Base-by-base conservation (phyloP, 2,888 invertebrate genomes). In the Oxycera nigricornis region DNA sequence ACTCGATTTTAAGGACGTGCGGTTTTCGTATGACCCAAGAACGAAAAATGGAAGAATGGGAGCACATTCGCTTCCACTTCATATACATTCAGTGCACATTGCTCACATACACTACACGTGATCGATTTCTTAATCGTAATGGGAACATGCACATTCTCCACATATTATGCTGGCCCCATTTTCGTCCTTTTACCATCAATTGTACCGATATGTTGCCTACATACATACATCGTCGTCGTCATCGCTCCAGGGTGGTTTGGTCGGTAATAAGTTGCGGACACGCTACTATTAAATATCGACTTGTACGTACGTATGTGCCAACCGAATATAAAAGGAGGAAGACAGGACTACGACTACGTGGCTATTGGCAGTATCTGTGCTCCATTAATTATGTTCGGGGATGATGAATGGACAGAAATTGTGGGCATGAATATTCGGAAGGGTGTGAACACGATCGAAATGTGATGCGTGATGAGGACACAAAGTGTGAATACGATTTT, bases 121-220 rank as follows among this genome's bases (percentile, higher is more conserved):
- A 70, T 70, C 70, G 70, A 70, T 52, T 70, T 70, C 70, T 70
- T 70, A 70, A 70, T 70, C 70, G 70, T 30, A 70, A 70, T 55
- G 70, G 70, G 31, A 35, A 52, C 52, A 55, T 70, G 67, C 50
- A 59, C 59, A 61, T 31, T 61, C 61, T 22, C n/a, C 28, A 61
- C 24, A 61, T 30, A 59, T 59, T 39, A 7, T 14, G 14, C 55
- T 55, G 22, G 1, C 24, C 3, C 9, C n/a, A n/a, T 39, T 26
- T 35, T 39, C 39, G 39, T 65, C 65, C 65, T 41, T 11, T 65
- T n/a, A n/a, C n/a, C n/a, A n/a, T n/a, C n/a, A n/a, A n/a, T n/a
- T n/a, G n/a, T n/a, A n/a, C n/a, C n/a, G n/a, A n/a, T n/a, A n/a
- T n/a, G n/a, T n/a, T n/a, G n/a, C n/a, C n/a, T n/a, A n/a, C n/a